phyloP scores from a whole-genome alignment of 2,797 vertebrate genomes.

The Spinus pinus region DNA sequence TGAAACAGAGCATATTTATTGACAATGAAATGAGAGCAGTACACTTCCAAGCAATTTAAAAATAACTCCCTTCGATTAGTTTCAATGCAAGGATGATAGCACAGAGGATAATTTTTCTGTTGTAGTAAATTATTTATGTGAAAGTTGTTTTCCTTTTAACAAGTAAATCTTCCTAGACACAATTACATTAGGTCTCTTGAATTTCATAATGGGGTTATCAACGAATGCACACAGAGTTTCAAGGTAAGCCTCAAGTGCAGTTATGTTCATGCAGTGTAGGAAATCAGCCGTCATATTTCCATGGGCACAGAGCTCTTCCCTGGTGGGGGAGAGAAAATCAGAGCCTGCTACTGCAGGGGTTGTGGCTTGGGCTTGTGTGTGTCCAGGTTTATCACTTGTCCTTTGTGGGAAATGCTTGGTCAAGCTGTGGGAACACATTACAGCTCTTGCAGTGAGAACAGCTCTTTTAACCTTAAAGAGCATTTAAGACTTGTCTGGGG shows the following conservation, averaged over 20 bases:
- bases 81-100: conserved; percentile 56
- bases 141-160: conserved; percentile 65
- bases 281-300: neutral
- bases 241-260: conserved; percentile 50
- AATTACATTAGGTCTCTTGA: conserved; percentile 59
- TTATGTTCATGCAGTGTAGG: neutral
- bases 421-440: neutral
- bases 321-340: neutral
- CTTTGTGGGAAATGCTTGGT: neutral
- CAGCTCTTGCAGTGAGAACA: neutral
- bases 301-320: neutral
- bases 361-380: neutral
- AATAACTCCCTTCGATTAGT: conserved; percentile 66
- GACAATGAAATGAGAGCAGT: conserved; percentile 66
- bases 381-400: neutral
- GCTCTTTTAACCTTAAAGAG: too few relatives aligned
- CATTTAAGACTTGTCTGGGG: rapidly evolving
- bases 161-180: conserved; percentile 54
- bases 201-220: conserved; percentile 62
- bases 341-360: rapidly evolving
- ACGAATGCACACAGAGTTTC: conserved; percentile 24
- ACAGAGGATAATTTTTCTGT: conserved; percentile 54
- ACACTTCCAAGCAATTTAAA: conserved; percentile 71
- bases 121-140: conserved; percentile 72
- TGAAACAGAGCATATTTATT: conserved; percentile 64